Evolutionary conservation across 2,113 vertebrate species (phyloP).

Genomic region (Leucopsar rothschildi): DNA sequence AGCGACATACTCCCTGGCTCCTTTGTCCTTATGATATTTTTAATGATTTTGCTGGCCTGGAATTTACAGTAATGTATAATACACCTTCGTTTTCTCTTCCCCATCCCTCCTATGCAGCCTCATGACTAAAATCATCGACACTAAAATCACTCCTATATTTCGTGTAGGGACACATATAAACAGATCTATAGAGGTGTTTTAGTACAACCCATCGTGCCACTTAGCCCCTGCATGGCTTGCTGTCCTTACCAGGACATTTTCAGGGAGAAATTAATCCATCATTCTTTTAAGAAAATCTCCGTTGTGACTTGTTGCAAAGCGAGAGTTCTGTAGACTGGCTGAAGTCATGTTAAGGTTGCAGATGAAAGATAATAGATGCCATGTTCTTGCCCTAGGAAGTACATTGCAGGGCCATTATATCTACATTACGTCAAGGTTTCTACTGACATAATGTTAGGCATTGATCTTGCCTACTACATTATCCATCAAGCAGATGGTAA

Average conservation of each 20-base stretch:
- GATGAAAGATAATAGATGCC: neutral
- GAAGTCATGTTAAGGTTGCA: neutral
- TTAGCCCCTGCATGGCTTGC: neutral
- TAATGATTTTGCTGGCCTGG: neutral
- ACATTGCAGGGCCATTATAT: neutral
- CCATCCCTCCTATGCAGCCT: neutral
- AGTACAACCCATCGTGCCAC: neutral
- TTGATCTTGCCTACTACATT: neutral
- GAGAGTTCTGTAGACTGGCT: neutral
- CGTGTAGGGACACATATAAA: neutral
- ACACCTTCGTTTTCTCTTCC: neutral
- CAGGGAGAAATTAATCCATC: neutral
- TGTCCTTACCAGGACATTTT: neutral
- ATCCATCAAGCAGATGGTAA: neutral
- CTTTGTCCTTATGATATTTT: neutral
- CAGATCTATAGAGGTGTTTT: neutral
- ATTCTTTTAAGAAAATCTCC: neutral
- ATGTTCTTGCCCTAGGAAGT: neutral
- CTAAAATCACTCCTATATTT: neutral
- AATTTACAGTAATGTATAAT: neutral
- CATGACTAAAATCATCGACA: neutral
- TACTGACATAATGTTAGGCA: neutral
- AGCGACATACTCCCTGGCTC: neutral
- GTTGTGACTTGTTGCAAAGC: neutral
- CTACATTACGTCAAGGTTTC: neutral